Evolutionary conservation across 2,113 vertebrate species (phyloP).

Genomic region (Xiphophorus hellerii): DNA sequence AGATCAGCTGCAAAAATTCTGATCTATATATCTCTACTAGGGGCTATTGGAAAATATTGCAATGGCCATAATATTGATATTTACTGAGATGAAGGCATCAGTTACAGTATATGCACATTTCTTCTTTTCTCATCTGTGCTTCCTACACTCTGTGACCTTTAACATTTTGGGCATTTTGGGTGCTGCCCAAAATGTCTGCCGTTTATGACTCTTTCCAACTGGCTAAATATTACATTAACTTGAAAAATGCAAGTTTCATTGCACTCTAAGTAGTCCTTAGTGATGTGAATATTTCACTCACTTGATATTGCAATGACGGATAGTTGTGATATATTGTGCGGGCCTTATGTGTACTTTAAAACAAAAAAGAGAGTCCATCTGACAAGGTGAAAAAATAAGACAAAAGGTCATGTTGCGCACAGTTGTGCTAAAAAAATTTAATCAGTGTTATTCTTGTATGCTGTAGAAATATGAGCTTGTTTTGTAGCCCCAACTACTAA

Average conservation of each 20-base stretch:
- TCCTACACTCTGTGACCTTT: not conserved
- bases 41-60: not conserved
- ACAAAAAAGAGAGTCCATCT: slow-evolving; percentile 15
- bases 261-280: too few relatives aligned
- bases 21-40: not conserved
- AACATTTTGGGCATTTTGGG: not conserved
- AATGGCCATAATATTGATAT: not conserved
- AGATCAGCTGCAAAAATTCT: not conserved
- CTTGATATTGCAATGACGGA: too few relatives aligned
- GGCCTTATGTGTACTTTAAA: too few relatives aligned
- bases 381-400: slow-evolving; percentile 26
- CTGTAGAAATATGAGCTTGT: slow-evolving; percentile 14
- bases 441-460: slow-evolving; percentile 19
- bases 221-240: not conserved
- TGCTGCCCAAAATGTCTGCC: too few relatives aligned
- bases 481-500: slow-evolving; percentile 45
- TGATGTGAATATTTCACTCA: too few relatives aligned
- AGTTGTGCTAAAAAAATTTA: not conserved
- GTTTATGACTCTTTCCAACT: not conserved
- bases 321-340: not conserved
- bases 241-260: too few relatives aligned
- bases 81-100: not conserved
- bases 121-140: not conserved
- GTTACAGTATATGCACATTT: not conserved
- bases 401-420: slow-evolving; percentile 5